Percentiles rank a stretch among this genome's conserved stretches.
These are phyloP conservation scores for Sisyra nigra DNA, from an alignment of 2,888 invertebrate genomes.

Conservation along the genomic window DNA sequence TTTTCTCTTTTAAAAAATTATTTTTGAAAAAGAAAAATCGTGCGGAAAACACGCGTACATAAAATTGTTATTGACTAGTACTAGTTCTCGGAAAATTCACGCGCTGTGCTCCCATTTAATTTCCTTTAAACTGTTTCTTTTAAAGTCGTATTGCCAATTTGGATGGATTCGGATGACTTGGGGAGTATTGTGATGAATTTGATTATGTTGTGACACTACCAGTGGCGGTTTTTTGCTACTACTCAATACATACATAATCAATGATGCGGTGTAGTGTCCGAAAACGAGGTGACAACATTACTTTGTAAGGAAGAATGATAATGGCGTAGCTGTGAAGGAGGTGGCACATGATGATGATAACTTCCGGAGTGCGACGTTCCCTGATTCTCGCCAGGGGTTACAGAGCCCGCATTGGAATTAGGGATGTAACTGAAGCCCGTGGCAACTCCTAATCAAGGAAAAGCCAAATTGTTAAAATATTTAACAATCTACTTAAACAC, in stretches of 20 bases:
- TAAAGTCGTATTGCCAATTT: no score
- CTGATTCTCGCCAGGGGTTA: slow-evolving; percentile 4
- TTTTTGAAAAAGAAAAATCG: no score
- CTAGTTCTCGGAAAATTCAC: no score
- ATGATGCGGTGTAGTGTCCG: slow-evolving; percentile 6
- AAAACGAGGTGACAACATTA: slow-evolving; percentile 6
- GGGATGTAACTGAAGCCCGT: slow-evolving; percentile 8
- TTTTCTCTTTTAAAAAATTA: no score
- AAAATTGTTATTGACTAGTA: no score
- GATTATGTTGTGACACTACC: no score
- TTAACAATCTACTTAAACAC: no score
- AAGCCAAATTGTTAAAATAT: slow-evolving; percentile 8
- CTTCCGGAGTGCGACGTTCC: slow-evolving; percentile 1
- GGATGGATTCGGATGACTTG: no score
- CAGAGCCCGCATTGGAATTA: slow-evolving; percentile 6
- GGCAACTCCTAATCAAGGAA: slow-evolving; percentile 8
- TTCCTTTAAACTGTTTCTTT: no score
- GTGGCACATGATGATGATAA: slow-evolving; percentile 1
- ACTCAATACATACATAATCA: slow-evolving; percentile 8
- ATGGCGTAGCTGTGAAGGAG: slow-evolving; percentile 5
- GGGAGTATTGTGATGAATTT: no score
- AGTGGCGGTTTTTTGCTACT: neutral
- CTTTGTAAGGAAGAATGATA: slow-evolving; percentile 6
- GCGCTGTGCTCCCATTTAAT: no score
- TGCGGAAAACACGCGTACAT: no score